These are phyloP conservation scores for Rhinophrynus dorsalis DNA, from an alignment of 2,797 vertebrate genomes.

Conservation along the genomic window DNA sequence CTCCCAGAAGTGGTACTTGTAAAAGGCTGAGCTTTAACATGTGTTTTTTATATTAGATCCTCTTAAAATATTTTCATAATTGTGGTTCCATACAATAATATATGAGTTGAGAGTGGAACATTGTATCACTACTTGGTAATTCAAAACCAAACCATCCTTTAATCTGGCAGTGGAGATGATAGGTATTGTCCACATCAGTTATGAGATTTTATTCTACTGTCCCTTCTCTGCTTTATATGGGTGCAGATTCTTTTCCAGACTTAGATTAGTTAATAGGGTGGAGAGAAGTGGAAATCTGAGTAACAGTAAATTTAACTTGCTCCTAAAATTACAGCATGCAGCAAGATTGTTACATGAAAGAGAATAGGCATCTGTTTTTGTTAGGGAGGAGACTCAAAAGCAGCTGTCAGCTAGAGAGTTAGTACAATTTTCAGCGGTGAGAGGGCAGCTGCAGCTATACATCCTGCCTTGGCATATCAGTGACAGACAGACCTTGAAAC, in stretches of 20 bases:
- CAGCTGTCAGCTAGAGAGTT: conserved; percentile 43
- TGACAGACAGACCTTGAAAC: conserved; percentile 12
- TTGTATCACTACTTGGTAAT: no score
- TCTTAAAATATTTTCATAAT: no score
- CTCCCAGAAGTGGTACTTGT: no score
- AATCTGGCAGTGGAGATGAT: no score
- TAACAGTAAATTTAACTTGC: conserved; percentile 1
- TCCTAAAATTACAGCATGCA: conserved; percentile 11
- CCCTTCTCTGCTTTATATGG: background rate
- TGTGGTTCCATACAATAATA: no score
- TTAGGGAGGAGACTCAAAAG: conserved; percentile 8
- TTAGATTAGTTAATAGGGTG: background rate
- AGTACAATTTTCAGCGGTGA: conserved; percentile 12
- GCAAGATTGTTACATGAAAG: conserved; percentile 42
- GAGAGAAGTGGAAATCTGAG: background rate
- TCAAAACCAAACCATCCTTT: no score
- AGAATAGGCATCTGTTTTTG: conserved; percentile 38
- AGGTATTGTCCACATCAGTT: no score
- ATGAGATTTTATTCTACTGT: background rate
- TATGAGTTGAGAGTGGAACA: no score
- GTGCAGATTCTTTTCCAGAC: background rate
- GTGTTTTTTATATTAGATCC: no score
- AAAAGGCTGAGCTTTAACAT: no score
- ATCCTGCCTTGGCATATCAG: conserved; percentile 34
- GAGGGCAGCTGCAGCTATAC: conserved; percentile 35